These are phyloP conservation scores for Piscicola geometra DNA, from an alignment of 2,888 invertebrate species.

Conservation along the genomic window DNA sequence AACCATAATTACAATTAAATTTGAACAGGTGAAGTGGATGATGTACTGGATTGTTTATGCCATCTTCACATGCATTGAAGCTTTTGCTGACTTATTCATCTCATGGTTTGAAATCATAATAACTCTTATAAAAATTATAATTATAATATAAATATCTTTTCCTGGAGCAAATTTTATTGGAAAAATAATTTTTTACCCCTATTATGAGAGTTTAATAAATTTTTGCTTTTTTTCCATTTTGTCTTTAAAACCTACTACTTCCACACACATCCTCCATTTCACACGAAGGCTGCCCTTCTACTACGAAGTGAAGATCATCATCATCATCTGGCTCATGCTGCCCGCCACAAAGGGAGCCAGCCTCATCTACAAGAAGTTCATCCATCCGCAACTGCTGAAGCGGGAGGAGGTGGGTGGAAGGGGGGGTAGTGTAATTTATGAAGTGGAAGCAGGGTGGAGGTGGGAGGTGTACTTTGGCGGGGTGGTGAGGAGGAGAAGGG, in stretches of 20 bases:
- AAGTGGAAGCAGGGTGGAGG: no score
- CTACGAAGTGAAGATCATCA: slow-evolving; percentile 92
- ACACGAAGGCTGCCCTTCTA: slow-evolving; percentile 83
- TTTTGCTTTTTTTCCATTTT: no score
- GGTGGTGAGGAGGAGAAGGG: no score
- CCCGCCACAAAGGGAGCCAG: slow-evolving; percentile 94
- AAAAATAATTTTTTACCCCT: no score
- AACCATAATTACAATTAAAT: no score
- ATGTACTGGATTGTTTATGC: slow-evolving; percentile 99
- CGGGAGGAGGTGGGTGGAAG: slow-evolving; percentile 67
- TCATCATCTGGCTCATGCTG: slow-evolving; percentile 90
- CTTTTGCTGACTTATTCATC: slow-evolving; percentile 88
- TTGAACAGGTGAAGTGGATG: slow-evolving; percentile 99
- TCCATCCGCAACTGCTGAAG: slow-evolving; percentile 85
- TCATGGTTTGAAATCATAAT: slow-evolving; percentile 70
- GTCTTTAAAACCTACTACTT: not conserved
- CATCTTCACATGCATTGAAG: slow-evolving; percentile 87
- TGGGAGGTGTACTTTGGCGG: no score
- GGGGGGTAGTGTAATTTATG: no score
- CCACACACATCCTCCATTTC: not conserved
- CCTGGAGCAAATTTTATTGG: no score
- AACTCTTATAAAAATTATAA: no score
- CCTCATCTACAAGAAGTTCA: slow-evolving; percentile 88
- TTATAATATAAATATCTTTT: no score
- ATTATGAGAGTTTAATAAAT: no score